phyloP scores from a whole-genome alignment of 2,113 vertebrate genomes.

The Indri indri region DNA sequence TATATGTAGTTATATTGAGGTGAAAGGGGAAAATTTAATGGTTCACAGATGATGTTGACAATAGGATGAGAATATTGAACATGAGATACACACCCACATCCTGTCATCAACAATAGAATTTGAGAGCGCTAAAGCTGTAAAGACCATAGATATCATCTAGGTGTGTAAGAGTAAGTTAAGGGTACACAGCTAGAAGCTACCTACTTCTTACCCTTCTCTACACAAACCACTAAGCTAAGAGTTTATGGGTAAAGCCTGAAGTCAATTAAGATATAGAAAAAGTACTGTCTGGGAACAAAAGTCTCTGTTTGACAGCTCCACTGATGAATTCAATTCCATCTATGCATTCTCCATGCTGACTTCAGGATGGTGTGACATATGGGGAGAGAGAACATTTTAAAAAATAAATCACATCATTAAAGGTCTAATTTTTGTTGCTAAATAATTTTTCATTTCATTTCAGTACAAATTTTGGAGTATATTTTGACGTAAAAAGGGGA shows the following conservation, averaged over 20 bases:
- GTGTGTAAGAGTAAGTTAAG: neutral
- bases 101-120: neutral
- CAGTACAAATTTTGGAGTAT: neutral
- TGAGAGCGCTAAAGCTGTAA: neutral
- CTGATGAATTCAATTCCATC: neutral
- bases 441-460: neutral
- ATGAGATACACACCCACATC: neutral
- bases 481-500: neutral
- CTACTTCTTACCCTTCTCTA: neutral
- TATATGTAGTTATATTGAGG: neutral
- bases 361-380: neutral
- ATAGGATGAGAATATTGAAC: neutral
- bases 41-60: neutral
- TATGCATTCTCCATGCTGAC: neutral
- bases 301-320: neutral
- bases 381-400: neutral
- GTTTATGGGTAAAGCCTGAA: neutral
- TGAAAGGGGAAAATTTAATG: neutral
- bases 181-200: neutral
- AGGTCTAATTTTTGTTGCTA: neutral
- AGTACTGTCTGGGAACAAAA: neutral
- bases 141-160: neutral
- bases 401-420: neutral
- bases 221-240: neutral
- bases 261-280: neutral